Conservation (phyloP, 2,113 vertebrate genomes). For the Gymnarchus niloticus region DNA sequence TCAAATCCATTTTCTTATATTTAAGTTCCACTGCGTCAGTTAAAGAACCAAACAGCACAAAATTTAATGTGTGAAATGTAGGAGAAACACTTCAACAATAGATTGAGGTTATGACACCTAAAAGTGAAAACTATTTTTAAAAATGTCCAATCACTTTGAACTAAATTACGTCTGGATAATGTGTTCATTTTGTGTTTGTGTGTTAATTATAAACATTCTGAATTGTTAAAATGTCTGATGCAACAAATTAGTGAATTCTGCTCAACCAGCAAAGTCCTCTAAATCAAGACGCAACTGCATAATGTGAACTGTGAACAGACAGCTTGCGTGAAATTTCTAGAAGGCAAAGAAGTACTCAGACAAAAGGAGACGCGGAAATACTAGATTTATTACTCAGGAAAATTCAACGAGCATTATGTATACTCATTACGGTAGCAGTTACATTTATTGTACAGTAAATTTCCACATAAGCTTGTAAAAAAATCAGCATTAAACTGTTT, state of each 20-base stretch:
- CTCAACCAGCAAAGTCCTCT: background rate
- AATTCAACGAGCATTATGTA: background rate
- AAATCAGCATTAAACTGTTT: background rate
- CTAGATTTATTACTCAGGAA: background rate
- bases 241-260: background rate
- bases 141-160: background rate
- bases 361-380: background rate
- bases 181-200: background rate
- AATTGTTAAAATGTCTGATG: background rate
- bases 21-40: too few species aligned
- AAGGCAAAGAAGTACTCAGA: background rate
- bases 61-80: background rate
- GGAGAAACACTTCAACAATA: background rate
- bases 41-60: background rate
- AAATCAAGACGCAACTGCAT: background rate
- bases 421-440: background rate
- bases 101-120: background rate
- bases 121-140: background rate
- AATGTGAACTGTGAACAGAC: background rate
- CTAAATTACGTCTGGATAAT: background rate
- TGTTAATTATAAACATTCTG: background rate
- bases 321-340: background rate
- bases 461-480: background rate
- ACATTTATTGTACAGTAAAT: background rate
- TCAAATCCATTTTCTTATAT: too few species aligned